A percentile compares a stretch with the other conserved stretches of the same genome.
Conservation (phyloP, 1,140 invertebrate genomes). For the Rhyzopertha dominica region DNA sequence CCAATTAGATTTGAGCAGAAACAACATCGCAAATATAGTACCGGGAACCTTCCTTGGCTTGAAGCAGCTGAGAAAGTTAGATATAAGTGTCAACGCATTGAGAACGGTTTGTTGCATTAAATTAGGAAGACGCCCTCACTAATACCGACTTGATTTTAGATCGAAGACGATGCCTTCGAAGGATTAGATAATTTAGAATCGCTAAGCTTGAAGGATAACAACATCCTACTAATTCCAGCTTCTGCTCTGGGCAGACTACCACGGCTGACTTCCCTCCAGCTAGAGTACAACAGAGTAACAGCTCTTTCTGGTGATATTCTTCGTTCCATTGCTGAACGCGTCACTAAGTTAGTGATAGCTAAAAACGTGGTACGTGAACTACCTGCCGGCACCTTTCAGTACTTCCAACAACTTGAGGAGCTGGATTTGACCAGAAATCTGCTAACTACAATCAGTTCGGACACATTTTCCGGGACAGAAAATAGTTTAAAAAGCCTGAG, state of each 20-base stretch:
- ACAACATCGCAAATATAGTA: constrained; percentile 74
- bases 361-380: constrained; percentile 84
- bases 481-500: constrained; percentile 66
- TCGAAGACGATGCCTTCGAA: constrained; percentile 80
- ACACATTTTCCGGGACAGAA: constrained; percentile 72
- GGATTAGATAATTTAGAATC: constrained; percentile 71
- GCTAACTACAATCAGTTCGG: constrained; percentile 62
- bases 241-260: constrained; percentile 69
- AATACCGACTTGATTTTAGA: constrained; percentile 52
- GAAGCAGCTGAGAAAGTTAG: constrained; percentile 63
- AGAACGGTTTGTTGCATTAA: constrained; percentile 62
- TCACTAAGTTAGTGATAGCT: constrained; percentile 64
- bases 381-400: constrained; percentile 69
- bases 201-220: constrained; percentile 81
- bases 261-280: constrained; percentile 64
- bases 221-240: constrained; percentile 76
- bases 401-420: constrained; percentile 66
- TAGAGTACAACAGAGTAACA: constrained; percentile 84
- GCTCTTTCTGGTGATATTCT: constrained; percentile 76
- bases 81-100: constrained; percentile 79
- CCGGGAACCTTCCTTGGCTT: constrained; percentile 74
- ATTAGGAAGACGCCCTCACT: neutral
- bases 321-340: constrained; percentile 55
- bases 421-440: constrained; percentile 77
- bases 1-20: constrained; percentile 75